Conservation (phyloP, 2,113 vertebrate genomes). For the Sinocyclocheilus anophthalmus region DNA sequence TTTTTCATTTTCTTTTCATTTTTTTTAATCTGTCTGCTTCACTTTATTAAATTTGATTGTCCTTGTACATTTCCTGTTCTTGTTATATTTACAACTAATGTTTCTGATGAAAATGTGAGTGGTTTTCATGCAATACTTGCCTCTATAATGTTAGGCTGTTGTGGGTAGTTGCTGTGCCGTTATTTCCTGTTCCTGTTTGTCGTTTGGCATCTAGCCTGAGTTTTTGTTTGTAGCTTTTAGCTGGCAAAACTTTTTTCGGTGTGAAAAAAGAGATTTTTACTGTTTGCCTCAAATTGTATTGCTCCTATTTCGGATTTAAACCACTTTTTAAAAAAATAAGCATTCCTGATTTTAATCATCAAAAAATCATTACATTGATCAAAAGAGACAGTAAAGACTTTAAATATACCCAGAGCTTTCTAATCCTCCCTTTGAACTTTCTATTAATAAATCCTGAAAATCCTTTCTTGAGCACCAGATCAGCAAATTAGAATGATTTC, state of each 20-base stretch:
- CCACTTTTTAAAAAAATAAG: background rate
- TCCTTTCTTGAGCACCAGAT: background rate
- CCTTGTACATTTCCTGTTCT: background rate
- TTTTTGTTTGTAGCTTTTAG: background rate
- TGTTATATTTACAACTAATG: background rate
- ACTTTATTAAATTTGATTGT: background rate
- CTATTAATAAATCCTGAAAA: background rate
- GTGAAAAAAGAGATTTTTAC: background rate
- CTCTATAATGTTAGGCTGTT: background rate
- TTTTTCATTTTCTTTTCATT: background rate
- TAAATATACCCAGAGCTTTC: no score
- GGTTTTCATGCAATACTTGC: background rate
- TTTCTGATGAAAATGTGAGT: background rate
- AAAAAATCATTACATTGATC: background rate
- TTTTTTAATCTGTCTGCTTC: background rate
- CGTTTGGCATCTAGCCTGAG: background rate
- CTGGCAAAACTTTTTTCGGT: background rate
- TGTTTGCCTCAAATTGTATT: background rate
- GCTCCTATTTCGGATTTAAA: background rate
- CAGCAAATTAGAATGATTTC: background rate
- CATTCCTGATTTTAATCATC: background rate
- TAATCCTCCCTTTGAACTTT: background rate
- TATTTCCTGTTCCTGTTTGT: background rate
- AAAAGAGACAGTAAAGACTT: background rate
- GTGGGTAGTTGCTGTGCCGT: background rate